Evolutionary conservation across 2,113 vertebrate genomes (phyloP).

Genomic region (Mionectes macconnelli): DNA sequence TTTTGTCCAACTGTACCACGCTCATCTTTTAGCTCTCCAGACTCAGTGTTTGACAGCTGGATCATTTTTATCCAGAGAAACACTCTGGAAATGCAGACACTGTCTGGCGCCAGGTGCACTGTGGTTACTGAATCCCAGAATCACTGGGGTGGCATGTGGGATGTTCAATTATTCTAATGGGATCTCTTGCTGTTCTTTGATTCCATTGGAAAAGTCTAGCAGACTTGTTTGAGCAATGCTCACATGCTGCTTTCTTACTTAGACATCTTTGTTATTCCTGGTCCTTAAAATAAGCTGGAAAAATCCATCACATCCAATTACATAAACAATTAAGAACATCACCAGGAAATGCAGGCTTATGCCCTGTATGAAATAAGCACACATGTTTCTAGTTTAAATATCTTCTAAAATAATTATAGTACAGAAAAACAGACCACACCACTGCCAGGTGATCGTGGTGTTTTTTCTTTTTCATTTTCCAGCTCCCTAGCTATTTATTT

Average conservation of each 20-base stretch:
- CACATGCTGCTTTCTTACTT: background rate
- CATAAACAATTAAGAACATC: background rate
- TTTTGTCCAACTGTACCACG: background rate
- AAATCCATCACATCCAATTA: background rate
- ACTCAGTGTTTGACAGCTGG: conserved; percentile 7
- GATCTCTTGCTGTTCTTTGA: background rate
- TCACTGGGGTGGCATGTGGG: background rate
- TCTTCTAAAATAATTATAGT: background rate
- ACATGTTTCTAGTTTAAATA: background rate
- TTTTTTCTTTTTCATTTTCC: background rate
- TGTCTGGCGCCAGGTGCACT: conserved; percentile 5
- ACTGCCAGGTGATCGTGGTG: background rate
- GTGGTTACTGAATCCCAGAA: background rate
- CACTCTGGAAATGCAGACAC: conserved; percentile 10
- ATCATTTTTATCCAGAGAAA: background rate
- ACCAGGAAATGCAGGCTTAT: background rate
- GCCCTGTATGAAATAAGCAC: background rate
- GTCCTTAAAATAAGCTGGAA: background rate
- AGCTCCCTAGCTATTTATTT: background rate
- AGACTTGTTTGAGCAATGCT: background rate
- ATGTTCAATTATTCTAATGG: background rate
- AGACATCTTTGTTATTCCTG: background rate
- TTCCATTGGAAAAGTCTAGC: background rate
- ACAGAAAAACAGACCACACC: background rate
- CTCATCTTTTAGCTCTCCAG: background rate